phyloP scores from a whole-genome alignment of 2,113 vertebrate genomes.

The Tenrec ecaudatus region DNA sequence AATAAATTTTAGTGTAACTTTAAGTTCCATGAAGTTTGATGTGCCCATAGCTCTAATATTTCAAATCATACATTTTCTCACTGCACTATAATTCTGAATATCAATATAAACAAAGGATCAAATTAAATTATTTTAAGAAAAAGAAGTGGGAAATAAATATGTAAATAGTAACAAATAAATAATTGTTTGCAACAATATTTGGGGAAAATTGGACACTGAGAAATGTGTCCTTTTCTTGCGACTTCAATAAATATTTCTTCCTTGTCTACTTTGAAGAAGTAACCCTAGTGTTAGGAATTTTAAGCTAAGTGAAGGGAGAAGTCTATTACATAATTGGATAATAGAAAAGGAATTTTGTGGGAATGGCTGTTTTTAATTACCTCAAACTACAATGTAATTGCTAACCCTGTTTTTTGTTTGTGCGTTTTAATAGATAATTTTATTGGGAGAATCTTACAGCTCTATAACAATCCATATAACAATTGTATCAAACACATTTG shows the following conservation, averaged over 20 bases:
- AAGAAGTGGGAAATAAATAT: background rate
- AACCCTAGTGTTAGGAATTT: background rate
- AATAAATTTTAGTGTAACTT: background rate
- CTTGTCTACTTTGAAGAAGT: conserved; percentile 32
- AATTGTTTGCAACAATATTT: background rate
- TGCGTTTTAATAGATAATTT: no score
- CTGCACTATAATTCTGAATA: background rate
- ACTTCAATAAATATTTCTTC: background rate
- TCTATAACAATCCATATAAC: no score
- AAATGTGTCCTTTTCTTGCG: conserved; percentile 13
- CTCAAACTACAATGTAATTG: conserved; percentile 1
- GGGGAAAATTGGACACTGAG: background rate
- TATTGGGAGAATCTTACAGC: no score
- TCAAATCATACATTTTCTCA: background rate
- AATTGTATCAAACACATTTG: no score
- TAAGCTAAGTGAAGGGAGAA: conserved; percentile 39
- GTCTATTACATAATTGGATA: background rate
- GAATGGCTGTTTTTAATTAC: conserved; percentile 32
- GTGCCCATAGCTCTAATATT: background rate
- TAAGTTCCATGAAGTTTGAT: background rate
- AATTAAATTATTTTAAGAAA: conserved; percentile 12
- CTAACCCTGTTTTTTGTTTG: background rate
- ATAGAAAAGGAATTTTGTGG: background rate
- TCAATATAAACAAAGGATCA: background rate
- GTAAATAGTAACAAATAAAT: background rate